Evolutionary conservation across 2,113 vertebrate genomes (phyloP).

Genomic region (Clupea harengus): DNA sequence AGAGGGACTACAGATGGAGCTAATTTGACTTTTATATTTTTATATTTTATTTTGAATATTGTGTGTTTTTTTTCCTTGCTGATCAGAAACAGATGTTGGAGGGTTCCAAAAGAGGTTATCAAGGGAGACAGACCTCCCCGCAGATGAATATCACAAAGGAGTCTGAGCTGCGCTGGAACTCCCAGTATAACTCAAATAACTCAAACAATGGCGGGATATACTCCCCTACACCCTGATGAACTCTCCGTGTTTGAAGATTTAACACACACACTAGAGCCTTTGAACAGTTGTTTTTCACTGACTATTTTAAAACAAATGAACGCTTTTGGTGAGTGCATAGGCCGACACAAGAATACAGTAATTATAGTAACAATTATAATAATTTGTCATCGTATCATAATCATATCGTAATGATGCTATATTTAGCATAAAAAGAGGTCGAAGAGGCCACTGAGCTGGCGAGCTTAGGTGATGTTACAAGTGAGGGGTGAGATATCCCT

Average conservation of each 20-base stretch:
- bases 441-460: no score
- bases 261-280: no score
- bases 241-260: background rate
- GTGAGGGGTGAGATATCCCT: slow-evolving; percentile 13
- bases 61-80: slow-evolving; percentile 18
- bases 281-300: no score
- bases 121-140: slow-evolving; percentile 25
- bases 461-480: no score
- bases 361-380: no score
- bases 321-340: no score
- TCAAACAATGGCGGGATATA: background rate
- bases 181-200: background rate
- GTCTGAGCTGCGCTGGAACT: background rate
- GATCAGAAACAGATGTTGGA: slow-evolving; percentile 49
- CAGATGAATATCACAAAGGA: slow-evolving; percentile 21
- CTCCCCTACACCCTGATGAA: background rate
- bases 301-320: no score
- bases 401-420: no score
- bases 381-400: no score
- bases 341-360: no score
- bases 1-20: slow-evolving; percentile 20
- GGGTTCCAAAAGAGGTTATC: slow-evolving; percentile 44
- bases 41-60: slow-evolving; percentile 4
- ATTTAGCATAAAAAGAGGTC: no score
- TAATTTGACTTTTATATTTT: slow-evolving; percentile 27